Evolutionary conservation across 2,113 vertebrate genomes (phyloP).

Genomic region (Gasterosteus aculeatus): DNA sequence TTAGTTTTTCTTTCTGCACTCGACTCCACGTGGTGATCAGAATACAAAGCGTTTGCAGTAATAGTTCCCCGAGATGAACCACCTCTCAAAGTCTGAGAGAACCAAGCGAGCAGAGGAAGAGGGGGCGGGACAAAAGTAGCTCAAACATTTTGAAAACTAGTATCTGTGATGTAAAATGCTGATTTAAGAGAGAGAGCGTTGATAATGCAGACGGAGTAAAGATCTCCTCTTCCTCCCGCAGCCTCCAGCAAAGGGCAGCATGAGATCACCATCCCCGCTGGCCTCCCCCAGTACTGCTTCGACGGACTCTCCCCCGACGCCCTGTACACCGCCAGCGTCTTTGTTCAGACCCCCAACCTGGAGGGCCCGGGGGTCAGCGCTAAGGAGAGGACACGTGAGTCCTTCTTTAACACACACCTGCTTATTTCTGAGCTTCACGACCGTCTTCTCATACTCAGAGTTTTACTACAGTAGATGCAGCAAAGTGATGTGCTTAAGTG

Average conservation of each 20-base stretch:
- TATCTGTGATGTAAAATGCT: not conserved
- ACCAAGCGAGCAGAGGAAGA: not conserved
- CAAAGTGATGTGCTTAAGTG: too few species aligned
- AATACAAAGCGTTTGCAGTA: not conserved
- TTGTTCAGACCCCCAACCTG: conserved; percentile 94
- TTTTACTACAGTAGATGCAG: too few species aligned
- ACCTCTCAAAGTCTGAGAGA: not conserved
- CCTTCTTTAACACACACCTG: not conserved
- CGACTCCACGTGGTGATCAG: not conserved
- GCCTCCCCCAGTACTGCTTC: conserved; percentile 92
- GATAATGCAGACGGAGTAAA: not conserved
- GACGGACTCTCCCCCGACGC: conserved; percentile 89
- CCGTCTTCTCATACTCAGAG: not conserved
- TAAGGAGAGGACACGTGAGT: conserved; percentile 87
- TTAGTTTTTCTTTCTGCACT: too few species aligned
- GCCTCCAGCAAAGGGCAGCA: conserved; percentile 85
- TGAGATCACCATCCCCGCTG: conserved; percentile 93
- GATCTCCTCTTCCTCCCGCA: conserved; percentile 36
- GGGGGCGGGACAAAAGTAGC: not conserved
- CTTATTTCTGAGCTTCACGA: too few species aligned
- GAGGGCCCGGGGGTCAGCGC: conserved; percentile 91
- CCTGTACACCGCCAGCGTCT: conserved; percentile 87
- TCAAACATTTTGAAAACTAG: too few species aligned
- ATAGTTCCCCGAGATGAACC: not conserved
- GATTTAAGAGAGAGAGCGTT: not conserved